phyloP scores from a whole-genome alignment of 1,140 invertebrate genomes.

The Meloidogyne hapla region DNA sequence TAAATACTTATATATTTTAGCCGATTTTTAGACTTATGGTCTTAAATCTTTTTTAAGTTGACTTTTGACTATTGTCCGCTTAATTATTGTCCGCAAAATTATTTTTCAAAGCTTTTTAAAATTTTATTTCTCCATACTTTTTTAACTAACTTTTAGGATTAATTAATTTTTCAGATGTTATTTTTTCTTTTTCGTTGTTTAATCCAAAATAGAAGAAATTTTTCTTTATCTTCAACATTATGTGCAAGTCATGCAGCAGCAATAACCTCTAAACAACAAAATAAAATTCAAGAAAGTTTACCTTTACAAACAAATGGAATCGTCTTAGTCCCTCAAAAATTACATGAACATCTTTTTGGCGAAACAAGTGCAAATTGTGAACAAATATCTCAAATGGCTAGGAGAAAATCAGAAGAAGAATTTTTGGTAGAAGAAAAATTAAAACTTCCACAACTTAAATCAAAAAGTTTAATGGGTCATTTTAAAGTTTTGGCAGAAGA shows the following conservation, averaged over 20 bases:
- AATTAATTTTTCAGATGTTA: background rate
- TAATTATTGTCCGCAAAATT: no score
- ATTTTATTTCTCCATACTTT: no score
- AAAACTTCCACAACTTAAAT: constrained; percentile 32
- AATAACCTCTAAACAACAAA: background rate
- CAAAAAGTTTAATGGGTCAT: constrained; percentile 31
- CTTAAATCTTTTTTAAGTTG: no score
- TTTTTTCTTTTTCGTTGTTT: background rate
- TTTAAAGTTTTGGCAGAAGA: constrained; percentile 21
- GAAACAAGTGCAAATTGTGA: background rate
- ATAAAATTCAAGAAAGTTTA: background rate
- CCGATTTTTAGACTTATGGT: no score
- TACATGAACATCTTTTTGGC: constrained; percentile 26
- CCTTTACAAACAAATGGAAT: constrained; percentile 4
- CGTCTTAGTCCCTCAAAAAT: constrained; percentile 12
- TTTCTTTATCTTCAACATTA: background rate
- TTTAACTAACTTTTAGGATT: background rate
- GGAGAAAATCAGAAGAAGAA: background rate
- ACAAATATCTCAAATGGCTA: background rate
- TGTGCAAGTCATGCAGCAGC: background rate
- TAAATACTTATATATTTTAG: no score
- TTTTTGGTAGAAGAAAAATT: background rate
- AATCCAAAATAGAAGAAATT: background rate
- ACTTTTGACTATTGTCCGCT: no score
- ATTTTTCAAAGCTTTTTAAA: no score